phyloP scores from a whole-genome alignment of 2,113 vertebrate genomes.

The Mustela nigripes region DNA sequence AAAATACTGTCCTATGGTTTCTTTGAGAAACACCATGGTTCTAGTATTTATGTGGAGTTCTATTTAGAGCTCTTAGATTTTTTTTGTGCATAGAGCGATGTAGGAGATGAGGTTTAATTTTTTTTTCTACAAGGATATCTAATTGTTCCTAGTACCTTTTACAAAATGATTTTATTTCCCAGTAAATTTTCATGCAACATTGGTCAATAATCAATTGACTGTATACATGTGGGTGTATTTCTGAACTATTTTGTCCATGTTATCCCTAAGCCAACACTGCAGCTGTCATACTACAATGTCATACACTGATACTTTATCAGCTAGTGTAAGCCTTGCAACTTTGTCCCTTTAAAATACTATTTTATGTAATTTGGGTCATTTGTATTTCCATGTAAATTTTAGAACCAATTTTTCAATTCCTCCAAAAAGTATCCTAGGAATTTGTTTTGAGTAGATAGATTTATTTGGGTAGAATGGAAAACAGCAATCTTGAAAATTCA shows the following conservation, averaged over 20 bases:
- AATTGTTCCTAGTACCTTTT: background rate
- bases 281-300: background rate
- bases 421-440: background rate
- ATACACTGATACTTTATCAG: background rate
- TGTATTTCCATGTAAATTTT: background rate
- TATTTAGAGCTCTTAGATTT: background rate
- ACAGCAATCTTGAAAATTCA: background rate
- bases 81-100: background rate
- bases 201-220: background rate
- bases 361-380: background rate
- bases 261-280: background rate
- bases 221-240: background rate
- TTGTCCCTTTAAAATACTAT: background rate
- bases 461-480: background rate
- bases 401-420: background rate
- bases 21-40: background rate
- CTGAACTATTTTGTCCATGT: background rate
- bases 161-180: background rate
- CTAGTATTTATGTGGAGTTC: background rate
- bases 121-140: background rate
- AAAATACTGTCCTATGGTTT: background rate
- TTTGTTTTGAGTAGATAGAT: background rate
- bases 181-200: background rate
- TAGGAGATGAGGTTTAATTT: background rate
- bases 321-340: background rate